These are phyloP conservation scores for Kradibia gibbosae DNA, from an alignment of 1,140 invertebrate genomes.

Conservation along the genomic window DNA sequence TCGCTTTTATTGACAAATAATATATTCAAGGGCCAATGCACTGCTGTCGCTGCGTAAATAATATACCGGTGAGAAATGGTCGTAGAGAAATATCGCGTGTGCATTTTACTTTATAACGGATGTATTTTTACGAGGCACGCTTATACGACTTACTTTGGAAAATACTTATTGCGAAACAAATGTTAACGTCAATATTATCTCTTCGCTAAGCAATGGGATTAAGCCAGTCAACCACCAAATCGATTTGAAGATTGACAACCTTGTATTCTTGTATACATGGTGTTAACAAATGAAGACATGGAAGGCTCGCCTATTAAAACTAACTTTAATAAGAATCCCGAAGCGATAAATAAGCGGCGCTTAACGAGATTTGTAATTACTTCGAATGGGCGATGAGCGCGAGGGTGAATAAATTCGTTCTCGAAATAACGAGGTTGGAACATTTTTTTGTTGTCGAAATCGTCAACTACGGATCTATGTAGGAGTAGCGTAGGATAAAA, in stretches of 20 bases:
- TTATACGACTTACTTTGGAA: too few relatives aligned
- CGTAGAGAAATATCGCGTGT: background rate
- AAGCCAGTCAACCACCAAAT: too few relatives aligned
- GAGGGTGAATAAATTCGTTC: background rate
- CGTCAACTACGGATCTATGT: background rate
- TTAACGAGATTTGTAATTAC: background rate
- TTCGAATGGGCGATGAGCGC: background rate
- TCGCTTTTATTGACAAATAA: background rate
- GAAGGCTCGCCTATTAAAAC: too few relatives aligned
- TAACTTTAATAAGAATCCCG: background rate
- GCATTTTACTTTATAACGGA: too few relatives aligned
- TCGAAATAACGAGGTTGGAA: background rate
- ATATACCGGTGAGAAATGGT: background rate
- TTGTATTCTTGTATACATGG: too few relatives aligned
- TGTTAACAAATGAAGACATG: too few relatives aligned
- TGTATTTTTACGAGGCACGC: too few relatives aligned
- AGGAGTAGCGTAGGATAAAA: background rate
- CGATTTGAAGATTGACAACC: too few relatives aligned
- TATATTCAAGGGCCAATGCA: background rate
- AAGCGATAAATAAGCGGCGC: background rate
- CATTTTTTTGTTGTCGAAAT: background rate
- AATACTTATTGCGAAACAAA: too few relatives aligned
- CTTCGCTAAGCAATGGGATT: too few relatives aligned
- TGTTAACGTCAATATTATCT: too few relatives aligned
- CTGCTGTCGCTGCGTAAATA: background rate